Percentiles rank a stretch among this genome's conserved stretches.
Conservation (phyloP, 2,888 invertebrate genomes). For the Aleiodes testaceus region DNA sequence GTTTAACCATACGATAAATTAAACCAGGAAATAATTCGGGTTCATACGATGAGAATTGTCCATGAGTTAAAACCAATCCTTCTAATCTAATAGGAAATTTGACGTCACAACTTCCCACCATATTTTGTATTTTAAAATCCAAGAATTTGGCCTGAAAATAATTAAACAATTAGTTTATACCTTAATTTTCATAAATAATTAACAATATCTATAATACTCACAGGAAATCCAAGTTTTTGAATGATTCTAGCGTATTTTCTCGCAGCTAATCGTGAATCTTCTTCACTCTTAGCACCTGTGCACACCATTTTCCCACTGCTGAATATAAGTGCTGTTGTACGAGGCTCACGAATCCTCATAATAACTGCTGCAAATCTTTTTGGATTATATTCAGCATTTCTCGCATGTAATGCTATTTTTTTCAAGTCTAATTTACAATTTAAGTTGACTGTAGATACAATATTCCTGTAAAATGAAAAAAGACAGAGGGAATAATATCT, state of each 20-base stretch:
- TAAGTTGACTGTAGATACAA: constrained; percentile 97
- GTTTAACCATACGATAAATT: constrained; percentile 98
- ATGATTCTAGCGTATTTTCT: constrained; percentile 88
- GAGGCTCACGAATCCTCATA: constrained; percentile 89
- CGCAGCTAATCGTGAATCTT: constrained; percentile 84
- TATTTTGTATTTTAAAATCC: constrained; percentile 89
- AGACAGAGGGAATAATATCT: no score
- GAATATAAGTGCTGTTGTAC: constrained; percentile 91
- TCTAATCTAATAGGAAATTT: constrained; percentile 89
- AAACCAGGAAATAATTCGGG: constrained; percentile 99
- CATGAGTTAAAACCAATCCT: constrained; percentile 86
- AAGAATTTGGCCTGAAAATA: constrained; percentile 80
- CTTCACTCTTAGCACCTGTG: constrained; percentile 90
- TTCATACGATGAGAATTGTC: constrained; percentile 88
- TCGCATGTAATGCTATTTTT: constrained; percentile 96
- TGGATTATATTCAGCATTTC: constrained; percentile 99
- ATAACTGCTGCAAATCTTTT: constrained; percentile 99
- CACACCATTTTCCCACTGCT: constrained; percentile 92
- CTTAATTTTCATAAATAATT: not conserved
- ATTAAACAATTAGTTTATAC: constrained; percentile 3
- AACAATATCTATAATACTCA: constrained; percentile 63
- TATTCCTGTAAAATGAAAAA: constrained; percentile 82
- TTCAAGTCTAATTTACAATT: constrained; percentile 96
- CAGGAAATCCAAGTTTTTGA: constrained; percentile 85
- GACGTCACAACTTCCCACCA: constrained; percentile 91